These are phyloP conservation scores for Boleophthalmus pectinirostris DNA, from an alignment of 2,113 vertebrate species.

Conservation along the genomic window DNA sequence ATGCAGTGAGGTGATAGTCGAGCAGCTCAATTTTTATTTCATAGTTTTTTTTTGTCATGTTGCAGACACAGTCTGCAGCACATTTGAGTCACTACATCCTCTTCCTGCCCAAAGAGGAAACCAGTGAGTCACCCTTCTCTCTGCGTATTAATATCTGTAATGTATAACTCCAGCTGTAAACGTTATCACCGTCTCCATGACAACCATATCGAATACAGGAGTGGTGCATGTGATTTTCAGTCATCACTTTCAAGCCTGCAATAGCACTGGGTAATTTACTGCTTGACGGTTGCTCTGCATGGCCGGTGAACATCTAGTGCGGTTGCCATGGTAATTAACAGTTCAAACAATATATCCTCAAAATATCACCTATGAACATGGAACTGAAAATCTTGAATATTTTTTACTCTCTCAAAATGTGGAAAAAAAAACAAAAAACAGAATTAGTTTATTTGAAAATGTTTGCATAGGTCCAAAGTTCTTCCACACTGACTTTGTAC, in stretches of 20 bases:
- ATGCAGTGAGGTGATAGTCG: neutral
- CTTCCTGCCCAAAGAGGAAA: constrained; percentile 42
- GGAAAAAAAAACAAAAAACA: too few species aligned
- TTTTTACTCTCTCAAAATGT: too few species aligned
- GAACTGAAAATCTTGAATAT: too few species aligned
- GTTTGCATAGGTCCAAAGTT: too few species aligned
- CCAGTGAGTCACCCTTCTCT: constrained; percentile 52
- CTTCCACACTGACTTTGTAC: too few species aligned
- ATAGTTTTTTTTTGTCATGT: neutral
- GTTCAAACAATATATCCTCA: too few species aligned
- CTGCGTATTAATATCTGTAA: constrained; percentile 54
- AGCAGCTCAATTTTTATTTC: neutral
- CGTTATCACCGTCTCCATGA: constrained; percentile 53
- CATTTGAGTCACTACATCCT: constrained; percentile 50
- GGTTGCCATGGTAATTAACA: too few species aligned
- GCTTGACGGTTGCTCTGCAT: too few species aligned
- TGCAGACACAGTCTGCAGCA: neutral
- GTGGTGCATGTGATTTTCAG: constrained; percentile 23
- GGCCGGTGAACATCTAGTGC: too few species aligned
- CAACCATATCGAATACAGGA: constrained; percentile 25
- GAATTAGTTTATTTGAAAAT: too few species aligned
- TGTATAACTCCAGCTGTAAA: constrained; percentile 52
- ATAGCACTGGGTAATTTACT: neutral
- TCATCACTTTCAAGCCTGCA: neutral
- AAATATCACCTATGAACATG: too few species aligned